Evolutionary conservation across 2,113 vertebrate genomes (phyloP).

Genomic region (Rhineura floridana): DNA sequence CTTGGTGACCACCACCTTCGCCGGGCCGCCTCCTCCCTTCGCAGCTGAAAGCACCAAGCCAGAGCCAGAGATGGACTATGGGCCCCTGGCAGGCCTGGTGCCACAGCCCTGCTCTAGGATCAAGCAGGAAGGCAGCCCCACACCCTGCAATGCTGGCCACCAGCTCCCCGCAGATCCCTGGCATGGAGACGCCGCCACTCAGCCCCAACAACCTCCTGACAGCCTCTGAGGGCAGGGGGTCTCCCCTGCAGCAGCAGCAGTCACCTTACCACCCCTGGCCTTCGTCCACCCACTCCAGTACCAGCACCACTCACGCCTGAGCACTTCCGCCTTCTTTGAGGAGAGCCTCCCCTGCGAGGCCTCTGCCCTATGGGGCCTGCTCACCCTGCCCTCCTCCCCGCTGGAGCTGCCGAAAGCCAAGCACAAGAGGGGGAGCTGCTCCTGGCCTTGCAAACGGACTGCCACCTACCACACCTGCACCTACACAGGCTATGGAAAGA

Average conservation of each 20-base stretch:
- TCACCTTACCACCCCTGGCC: constrained; percentile 69
- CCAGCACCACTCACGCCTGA: constrained; percentile 71
- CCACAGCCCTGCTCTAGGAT: constrained; percentile 84
- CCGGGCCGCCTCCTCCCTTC: constrained; percentile 82
- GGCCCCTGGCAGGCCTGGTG: no score
- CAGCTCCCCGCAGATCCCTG: constrained; percentile 80
- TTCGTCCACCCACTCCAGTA: constrained; percentile 73
- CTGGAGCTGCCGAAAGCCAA: constrained; percentile 89
- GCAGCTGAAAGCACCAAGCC: constrained; percentile 83
- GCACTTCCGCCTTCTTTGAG: constrained; percentile 83
- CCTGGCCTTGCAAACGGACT: constrained; percentile 92
- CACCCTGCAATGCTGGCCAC: constrained; percentile 86
- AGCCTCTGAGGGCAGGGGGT: constrained; percentile 67
- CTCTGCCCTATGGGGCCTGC: constrained; percentile 77
- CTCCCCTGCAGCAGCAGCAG: no score
- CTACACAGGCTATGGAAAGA: constrained; percentile 90
- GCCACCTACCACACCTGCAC: constrained; percentile 93
- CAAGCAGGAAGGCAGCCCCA: constrained; percentile 84
- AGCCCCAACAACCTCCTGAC: constrained; percentile 86
- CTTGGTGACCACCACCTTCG: constrained; percentile 74
- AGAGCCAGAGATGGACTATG: no score
- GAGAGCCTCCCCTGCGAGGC: constrained; percentile 70
- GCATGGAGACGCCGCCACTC: constrained; percentile 88
- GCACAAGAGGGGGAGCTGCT: constrained; percentile 89
- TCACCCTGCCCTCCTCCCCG: constrained; percentile 92